Evolutionary conservation across 2,797 vertebrate genomes (phyloP).

Genomic region (Arctocebus calabarensis): DNA sequence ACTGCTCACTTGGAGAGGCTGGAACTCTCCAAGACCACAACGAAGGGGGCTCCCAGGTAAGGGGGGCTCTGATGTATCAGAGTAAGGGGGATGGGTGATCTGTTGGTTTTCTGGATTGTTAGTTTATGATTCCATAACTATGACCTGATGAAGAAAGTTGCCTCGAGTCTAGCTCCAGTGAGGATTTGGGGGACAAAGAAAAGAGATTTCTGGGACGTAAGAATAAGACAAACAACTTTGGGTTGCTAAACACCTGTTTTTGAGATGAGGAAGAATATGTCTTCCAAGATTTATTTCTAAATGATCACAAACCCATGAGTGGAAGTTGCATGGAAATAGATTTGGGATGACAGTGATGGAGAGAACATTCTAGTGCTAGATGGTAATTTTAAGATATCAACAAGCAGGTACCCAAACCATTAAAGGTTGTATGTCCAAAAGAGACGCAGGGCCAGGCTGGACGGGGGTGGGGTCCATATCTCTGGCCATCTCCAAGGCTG

Average conservation of each 20-base stretch:
- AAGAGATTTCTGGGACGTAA: neutral
- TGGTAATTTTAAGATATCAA: neutral
- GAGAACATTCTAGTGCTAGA: neutral
- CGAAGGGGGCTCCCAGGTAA: neutral
- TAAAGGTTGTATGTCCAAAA: neutral
- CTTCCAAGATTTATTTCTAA: neutral
- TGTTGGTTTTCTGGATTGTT: neutral
- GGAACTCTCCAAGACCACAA: neutral
- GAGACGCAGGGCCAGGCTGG: neutral
- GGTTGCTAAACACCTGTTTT: neutral
- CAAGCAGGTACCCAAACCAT: neutral
- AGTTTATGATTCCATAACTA: neutral
- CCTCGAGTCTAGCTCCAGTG: neutral
- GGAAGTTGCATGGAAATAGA: neutral
- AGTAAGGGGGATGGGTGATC: neutral
- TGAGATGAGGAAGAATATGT: neutral
- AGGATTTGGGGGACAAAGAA: neutral
- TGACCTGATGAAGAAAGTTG: neutral
- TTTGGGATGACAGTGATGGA: neutral
- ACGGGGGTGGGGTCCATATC: accelerated
- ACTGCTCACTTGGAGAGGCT: neutral
- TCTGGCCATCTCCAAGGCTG: neutral
- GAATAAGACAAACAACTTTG: neutral
- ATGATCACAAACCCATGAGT: neutral
- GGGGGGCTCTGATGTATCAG: neutral